Evolutionary conservation across 1,140 invertebrate species (phyloP), one percentile per base, ranked within the genome.

Genomic region (Nymphalis io): DNA sequence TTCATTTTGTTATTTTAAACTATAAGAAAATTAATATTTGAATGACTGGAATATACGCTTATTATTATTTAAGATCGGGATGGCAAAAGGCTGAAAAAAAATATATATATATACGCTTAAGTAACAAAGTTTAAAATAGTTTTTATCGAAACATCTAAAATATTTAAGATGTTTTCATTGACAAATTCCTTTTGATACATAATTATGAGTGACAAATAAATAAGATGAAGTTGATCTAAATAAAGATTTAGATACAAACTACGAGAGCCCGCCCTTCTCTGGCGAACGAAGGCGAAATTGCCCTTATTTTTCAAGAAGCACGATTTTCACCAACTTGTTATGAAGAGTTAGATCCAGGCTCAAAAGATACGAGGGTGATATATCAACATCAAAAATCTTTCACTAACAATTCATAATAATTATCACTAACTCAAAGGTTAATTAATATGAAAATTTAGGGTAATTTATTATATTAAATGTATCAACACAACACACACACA

Each of bases 231-330:
- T 59, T 18, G 48, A 58, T 38, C 57, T 60, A 74, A 68, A 59
- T 73, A 58, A 65, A 67, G 59, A 53, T 39, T 53, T 51, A 70
- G 53, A 70, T 60, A 70, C 51, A 67, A 70, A 59, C 59, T 62
- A 27, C 20, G 70, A 66, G 21, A 40, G 23, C n/a, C n/a, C n/a
- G n/a, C n/a, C n/a, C n/a, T n/a, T n/a, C n/a, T n/a, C n/a, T n/a
- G 51, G 51, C 64, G 53, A 55, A 40, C 65, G 59, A 70, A 72
- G 63, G 60, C 61, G 38, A 73, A 78, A 81, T 84, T 81, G 77
- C 74, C 79, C 62, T 84, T 82, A 84, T 84, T 82, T 82, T 79
- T 75, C 74, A 62, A 53, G 42, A 71, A 81, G 77, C 82, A 84
- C 82, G 82, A 70, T 75, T 72, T 76, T 68, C 75, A 62, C 74